Evolutionary conservation across 2,888 invertebrate species (phyloP), one percentile per base, ranked within the genome.

Genomic region (Chaitophorus viminalis): DNA sequence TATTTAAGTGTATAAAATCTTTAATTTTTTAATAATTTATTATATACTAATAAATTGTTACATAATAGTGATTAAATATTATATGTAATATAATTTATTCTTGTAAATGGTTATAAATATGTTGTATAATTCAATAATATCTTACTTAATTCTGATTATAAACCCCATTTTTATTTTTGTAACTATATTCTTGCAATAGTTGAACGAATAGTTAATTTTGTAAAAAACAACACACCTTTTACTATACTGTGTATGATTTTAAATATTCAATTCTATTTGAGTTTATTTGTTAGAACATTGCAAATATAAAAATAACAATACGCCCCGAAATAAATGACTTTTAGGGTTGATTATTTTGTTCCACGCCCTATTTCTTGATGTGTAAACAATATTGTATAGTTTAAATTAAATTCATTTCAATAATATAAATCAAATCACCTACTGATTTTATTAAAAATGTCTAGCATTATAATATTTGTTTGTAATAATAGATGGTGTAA

Each of bases 361-460:
- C 8, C 39, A 60, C n/a, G 9, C 54, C 25, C 68, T 81, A 25
- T 36, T 74, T 74, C 9, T 52, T 29, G 39, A 29, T 75, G 31
- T 29, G 36, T 25, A 36, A 11, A 60, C 11, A 39, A 36, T 21
- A 39, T 29, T 60, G 74, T 60, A n/a, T n/a, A 60, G 39, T 70
- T 83, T 83, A 39, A 83, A 82, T 60, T 75, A 83, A 83, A 83
- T 75, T 83, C 29, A 52, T 83, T 83, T 39, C 14, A 39, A 75
- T 60, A 83, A 75, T 75, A 60, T 60, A 39, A 83, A 39, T 29
- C 36, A 29, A 75, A 29, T 60, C 60, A 29, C 54, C 74, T 75
- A 36, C 11, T 60, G 54, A 36, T 29, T 18, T 54, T 29, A 39
- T 70, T 54, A 4, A 74, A 60, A 33, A 29, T 36, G 79, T 81